Evolutionary conservation across 2,113 vertebrate species (phyloP), one percentile per base, ranked within the genome.

Genomic region (Cryptotis parvus): DNA sequence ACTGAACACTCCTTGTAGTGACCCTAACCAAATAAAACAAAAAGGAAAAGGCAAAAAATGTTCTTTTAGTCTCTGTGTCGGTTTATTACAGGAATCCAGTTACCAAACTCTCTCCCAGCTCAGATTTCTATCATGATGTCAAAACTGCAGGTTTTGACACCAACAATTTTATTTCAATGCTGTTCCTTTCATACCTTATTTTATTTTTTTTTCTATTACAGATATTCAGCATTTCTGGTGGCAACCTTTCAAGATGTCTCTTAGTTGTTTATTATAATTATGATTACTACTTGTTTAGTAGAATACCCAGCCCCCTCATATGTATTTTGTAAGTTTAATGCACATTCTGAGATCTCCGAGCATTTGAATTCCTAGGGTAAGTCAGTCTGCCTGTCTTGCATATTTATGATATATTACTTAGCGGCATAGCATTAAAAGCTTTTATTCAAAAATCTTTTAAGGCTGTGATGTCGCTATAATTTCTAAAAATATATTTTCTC

Each of bases 381-480:
- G 65, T 73, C 33, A 74, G 58, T 18, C 55, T 27, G 22, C 2
- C 69, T 29, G 0, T 74, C 18, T 77, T 94, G 3, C 1, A 70
- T 83, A 93, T 69, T 80, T 84, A 35, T 66, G 55, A 81, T 68
- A 35, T 73, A 91, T 12, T 88, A 1, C 2, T 89, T 12, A 86
- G 1, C 3, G 76, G 29, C 10, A 58, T 29, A 72, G 11, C 63
- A 87, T 89, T 31, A 76, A 83, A 92, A 86, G 20, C 6, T 63
- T 83, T 94, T 75, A 78, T 74, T 87, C 52, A 77, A 15, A n/a
- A 84, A 91, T 77, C 26, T 90, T 68, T 89, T 31, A 82, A 73
- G 39, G 27, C 6, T 76, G 45, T 87, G 43, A 31, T 84, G 55
- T 70, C n/a, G 20, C 10, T 65, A 33, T 4, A n/a, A 1, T 90